Percentiles rank a stretch among this genome's conserved stretches.
Conservation (phyloP, 2,888 invertebrate genomes). For the Chirona hameri region DNA sequence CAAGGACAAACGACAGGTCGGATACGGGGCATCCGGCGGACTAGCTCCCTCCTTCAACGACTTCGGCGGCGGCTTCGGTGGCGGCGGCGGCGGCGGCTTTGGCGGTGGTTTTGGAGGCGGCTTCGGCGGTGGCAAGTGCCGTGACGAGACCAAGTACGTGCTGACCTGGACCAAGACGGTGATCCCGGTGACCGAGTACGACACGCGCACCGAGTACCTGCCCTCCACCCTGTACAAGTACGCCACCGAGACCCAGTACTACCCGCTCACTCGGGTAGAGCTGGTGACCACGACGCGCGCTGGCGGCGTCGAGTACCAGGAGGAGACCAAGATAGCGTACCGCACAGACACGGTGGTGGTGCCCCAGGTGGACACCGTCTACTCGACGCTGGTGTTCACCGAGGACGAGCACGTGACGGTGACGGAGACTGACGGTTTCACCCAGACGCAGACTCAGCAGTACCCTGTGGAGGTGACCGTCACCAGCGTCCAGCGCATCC, state of each 20-base stretch:
- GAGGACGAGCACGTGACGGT: background rate
- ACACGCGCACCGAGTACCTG: background rate
- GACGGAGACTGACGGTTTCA: background rate
- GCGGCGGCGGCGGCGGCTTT: too few species aligned
- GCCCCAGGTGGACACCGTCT: background rate
- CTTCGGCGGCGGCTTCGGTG: too few species aligned
- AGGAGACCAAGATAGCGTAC: background rate
- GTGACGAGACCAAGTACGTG: background rate
- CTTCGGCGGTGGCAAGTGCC: background rate
- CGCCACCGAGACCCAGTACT: background rate
- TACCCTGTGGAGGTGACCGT: background rate
- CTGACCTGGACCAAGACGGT: background rate
- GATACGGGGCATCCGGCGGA: too few species aligned
- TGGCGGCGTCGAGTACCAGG: background rate
- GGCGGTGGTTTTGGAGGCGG: too few species aligned
- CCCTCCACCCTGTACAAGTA: background rate
- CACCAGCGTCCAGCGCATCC: background rate
- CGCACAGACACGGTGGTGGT: background rate
- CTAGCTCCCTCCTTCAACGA: too few species aligned
- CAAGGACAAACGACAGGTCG: too few species aligned
- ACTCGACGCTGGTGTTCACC: background rate
- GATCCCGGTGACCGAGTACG: background rate
- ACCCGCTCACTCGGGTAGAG: background rate
- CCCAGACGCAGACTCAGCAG: background rate
- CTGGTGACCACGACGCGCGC: background rate